These are phyloP conservation scores for Capricornis sumatraensis DNA, from an alignment of 2,113 vertebrate genomes.

Conservation along the genomic window DNA sequence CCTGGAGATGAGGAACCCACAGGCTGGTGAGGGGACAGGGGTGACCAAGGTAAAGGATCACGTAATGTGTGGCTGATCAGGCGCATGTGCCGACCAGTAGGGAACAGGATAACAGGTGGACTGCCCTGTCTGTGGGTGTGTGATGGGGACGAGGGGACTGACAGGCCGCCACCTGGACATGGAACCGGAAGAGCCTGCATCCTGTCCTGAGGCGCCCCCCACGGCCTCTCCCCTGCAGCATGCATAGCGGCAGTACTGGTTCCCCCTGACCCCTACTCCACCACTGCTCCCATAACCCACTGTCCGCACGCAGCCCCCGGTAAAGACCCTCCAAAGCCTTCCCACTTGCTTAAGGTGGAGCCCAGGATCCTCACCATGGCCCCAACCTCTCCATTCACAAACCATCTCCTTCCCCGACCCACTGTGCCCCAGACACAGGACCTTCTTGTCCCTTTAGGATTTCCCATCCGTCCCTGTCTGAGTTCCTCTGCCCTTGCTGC, in stretches of 20 bases:
- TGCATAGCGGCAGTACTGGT: accelerated
- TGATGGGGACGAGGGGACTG: neutral
- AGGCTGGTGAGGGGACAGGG: accelerated
- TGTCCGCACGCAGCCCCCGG: accelerated
- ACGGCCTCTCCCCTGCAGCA: accelerated
- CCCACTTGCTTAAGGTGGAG: accelerated
- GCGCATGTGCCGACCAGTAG: accelerated
- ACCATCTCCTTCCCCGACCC: accelerated
- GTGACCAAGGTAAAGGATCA: accelerated
- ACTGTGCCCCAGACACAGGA: accelerated
- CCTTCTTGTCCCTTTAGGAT: accelerated
- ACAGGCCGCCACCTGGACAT: accelerated
- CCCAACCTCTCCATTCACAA: accelerated
- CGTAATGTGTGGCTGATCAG: accelerated
- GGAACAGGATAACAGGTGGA: neutral
- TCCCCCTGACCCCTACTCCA: neutral
- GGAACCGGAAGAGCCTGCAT: accelerated
- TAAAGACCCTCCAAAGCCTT: neutral
- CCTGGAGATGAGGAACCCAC: neutral
- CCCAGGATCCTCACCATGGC: neutral
- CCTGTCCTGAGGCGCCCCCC: accelerated
- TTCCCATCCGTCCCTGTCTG: accelerated
- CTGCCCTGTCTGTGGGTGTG: neutral
- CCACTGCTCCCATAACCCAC: accelerated
- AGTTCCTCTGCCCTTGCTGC: neutral